These are phyloP conservation scores for Popillia japonica DNA, from an alignment of 1,140 invertebrate genomes.

Conservation along the genomic window DNA sequence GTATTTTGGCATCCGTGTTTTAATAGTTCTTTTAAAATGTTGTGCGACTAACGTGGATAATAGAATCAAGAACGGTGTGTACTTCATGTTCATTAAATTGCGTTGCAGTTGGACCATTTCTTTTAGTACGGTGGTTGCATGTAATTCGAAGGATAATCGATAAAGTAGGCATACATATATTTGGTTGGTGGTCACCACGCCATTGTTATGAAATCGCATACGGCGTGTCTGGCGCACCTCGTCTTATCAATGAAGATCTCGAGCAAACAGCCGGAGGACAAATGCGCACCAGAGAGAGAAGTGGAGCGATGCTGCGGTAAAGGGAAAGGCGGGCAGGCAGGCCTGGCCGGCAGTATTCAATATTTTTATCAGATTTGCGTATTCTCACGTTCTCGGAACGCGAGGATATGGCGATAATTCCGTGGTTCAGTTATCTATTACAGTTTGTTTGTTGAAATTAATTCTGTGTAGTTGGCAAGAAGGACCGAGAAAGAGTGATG, in stretches of 20 bases:
- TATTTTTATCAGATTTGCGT: constrained; percentile 58
- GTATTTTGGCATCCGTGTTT: too few species aligned
- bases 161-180: constrained; percentile 8
- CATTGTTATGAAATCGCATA: constrained; percentile 40
- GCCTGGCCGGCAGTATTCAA: constrained; percentile 50
- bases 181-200: constrained; percentile 27
- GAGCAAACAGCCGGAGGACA: constrained; percentile 48
- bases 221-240: constrained; percentile 53
- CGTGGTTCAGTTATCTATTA: constrained; percentile 52
- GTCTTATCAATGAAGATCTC: constrained; percentile 48
- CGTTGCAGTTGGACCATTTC: too few species aligned
- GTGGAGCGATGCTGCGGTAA: constrained; percentile 24
- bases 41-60: too few species aligned
- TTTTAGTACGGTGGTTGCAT: neutral
- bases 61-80: too few species aligned
- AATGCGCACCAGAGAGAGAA: constrained; percentile 26
- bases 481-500: neutral
- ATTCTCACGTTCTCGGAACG: constrained; percentile 56
- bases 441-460: constrained; percentile 56
- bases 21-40: too few species aligned
- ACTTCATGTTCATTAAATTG: too few species aligned
- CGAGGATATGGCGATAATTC: constrained; percentile 51
- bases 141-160: neutral
- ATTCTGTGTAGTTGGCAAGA: constrained; percentile 48
- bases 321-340: constrained; percentile 41